phyloP scores from a whole-genome alignment of 2,888 invertebrate species.

The Tetranychus truncatus region DNA sequence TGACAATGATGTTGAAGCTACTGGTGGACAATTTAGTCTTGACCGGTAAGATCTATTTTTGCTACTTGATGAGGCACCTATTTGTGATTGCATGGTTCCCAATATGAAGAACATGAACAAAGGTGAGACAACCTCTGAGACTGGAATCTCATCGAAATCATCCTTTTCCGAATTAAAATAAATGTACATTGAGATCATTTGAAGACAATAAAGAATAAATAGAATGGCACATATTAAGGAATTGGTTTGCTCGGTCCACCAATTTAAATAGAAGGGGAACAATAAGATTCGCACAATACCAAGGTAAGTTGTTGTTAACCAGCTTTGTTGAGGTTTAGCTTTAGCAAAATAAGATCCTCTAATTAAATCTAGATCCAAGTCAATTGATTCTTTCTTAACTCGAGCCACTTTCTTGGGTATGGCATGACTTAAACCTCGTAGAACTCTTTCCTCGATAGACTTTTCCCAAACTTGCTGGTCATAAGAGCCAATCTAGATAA shows the following conservation, averaged over 20 bases:
- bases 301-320: conserved; percentile 61
- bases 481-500: conserved; percentile 65
- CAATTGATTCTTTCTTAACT: conserved; percentile 75
- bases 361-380: conserved; percentile 62
- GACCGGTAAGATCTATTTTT: not conserved
- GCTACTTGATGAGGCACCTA: conserved; percentile 34
- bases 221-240: conserved; percentile 48
- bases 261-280: conserved; percentile 61
- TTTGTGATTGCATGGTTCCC: conserved; percentile 59
- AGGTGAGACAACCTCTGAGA: conserved; percentile 54
- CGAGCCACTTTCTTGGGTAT: conserved; percentile 57
- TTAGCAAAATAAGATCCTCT: conserved; percentile 89
- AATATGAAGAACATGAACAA: conserved; percentile 51
- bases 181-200: conserved; percentile 44
- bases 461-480: conserved; percentile 96
- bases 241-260: conserved; percentile 61
- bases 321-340: conserved; percentile 78
- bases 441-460: conserved; percentile 73
- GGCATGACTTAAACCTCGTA: conserved; percentile 54
- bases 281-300: conserved; percentile 62
- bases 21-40: not conserved
- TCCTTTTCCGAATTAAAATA: conserved; percentile 33
- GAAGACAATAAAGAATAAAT: conserved; percentile 57
- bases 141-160: conserved; percentile 39
- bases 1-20: not conserved